Base-by-base conservation (phyloP, 2,888 invertebrate genomes). In the Catonia carolina region DNA sequence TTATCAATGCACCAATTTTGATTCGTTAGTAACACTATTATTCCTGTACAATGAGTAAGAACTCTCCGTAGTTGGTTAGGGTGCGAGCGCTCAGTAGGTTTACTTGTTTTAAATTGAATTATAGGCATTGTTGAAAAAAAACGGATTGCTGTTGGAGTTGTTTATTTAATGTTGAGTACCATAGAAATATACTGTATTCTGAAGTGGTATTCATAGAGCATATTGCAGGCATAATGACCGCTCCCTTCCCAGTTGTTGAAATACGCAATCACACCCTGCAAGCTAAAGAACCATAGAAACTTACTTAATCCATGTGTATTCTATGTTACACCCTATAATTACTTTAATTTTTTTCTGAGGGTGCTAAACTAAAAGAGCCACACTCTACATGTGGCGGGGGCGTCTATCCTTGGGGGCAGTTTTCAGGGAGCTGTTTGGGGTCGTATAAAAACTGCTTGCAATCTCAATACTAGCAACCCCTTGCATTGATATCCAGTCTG, bases 231-330 rank as follows among this genome's bases (percentile, higher is more conserved):
- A 45, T 45, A 45, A 45, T 45, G 27, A 27, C 37, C 37, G n/a
- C 22, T 14, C 23, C 41, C 45, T 45, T 45, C 45, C 18, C 10
- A 22, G 45, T 27, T 27, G 27, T 27, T 8, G 27, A 27, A 27
- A 27, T 27, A 27, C 45, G n/a, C 45, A 45, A 45, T 45, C 45
- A 45, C 45, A 45, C 45, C 45, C 45, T 27, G 27, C n/a, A n/a
- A n/a, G n/a, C n/a, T n/a, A n/a, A n/a, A 45, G 18, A 45, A 22
- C 45, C 22, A 14, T 45, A 45, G 45, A 45, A 45, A 45, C 45
- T 45, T 45, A 45, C 27, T 45, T 27, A 27, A 27, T 27, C 8
- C 27, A 6, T 27, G 27, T 27, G 8, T 37, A 14, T 37, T 14
- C 12, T 37, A 37, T 14, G 37, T 45, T 45, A 22, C 27, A 22